These are phyloP conservation scores for Pogonognathellus flavescens DNA, from an alignment of 1,140 invertebrate species.

Conservation along the genomic window DNA sequence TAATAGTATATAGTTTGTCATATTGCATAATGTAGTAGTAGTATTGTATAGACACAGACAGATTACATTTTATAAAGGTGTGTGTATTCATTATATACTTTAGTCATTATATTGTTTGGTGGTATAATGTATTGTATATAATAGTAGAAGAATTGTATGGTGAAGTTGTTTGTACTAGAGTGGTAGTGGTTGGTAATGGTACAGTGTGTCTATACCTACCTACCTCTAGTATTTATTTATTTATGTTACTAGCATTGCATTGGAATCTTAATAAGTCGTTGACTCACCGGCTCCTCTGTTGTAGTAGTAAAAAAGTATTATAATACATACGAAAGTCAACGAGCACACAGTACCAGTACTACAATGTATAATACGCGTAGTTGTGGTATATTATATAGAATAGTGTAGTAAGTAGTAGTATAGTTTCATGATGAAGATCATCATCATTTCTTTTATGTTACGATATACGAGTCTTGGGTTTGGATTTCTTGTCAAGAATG, in stretches of 20 bases:
- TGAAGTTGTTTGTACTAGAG: too few relatives aligned
- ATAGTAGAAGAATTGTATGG: too few relatives aligned
- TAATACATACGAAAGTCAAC: too few relatives aligned
- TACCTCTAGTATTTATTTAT: too few relatives aligned
- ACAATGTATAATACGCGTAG: too few relatives aligned
- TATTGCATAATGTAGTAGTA: conserved; percentile 38
- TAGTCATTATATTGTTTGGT: too few relatives aligned
- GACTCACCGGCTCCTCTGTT: neutral
- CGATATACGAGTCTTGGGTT: conserved; percentile 40
- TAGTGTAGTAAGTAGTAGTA: conserved; percentile 3
- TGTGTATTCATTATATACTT: neutral
- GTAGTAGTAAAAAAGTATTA: neutral
- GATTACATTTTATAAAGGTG: neutral
- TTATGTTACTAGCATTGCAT: too few relatives aligned
- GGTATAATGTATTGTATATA: too few relatives aligned
- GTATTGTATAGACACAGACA: neutral
- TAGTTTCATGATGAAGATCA: neutral
- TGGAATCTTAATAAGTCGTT: too few relatives aligned
- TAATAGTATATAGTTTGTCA: conserved; percentile 28
- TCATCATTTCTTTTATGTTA: conserved; percentile 19
- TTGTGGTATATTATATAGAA: too few relatives aligned
- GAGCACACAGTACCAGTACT: neutral
- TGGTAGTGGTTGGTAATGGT: too few relatives aligned
- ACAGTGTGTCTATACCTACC: too few relatives aligned
- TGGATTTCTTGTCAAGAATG: conserved; percentile 50